Evolutionary conservation across 53 echinoderm and acorn worm species (phyloP).

Genomic region (Paracentrotus lividus): DNA sequence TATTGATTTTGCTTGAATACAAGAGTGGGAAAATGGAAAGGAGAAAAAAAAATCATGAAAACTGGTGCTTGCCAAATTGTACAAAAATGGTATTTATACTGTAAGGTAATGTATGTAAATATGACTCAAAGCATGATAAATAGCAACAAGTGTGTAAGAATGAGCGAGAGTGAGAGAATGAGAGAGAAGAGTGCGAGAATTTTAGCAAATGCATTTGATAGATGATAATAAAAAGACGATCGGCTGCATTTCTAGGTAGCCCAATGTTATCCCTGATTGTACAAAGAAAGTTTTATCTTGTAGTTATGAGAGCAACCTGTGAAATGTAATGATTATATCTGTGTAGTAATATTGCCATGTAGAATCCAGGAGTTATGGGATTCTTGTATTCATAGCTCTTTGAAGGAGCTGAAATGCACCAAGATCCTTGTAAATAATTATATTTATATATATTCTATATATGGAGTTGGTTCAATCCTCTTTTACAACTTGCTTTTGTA

Average conservation of each 20-base stretch:
- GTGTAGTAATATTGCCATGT: slow-evolving; percentile 47
- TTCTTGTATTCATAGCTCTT: slow-evolving; percentile 36
- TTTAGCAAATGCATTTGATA: slow-evolving; percentile 24
- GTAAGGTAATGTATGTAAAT: slow-evolving; percentile 60
- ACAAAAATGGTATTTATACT: slow-evolving; percentile 67
- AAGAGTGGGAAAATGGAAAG: neutral
- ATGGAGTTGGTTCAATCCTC: slow-evolving; percentile 49
- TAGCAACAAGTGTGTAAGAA: slow-evolving; percentile 4
- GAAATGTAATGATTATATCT: slow-evolving; percentile 51
- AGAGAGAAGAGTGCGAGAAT: neutral
- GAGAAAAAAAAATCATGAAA: slow-evolving; percentile 33
- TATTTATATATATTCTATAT: slow-evolving; percentile 71
- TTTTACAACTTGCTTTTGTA: slow-evolving; percentile 38
- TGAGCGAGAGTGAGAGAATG: neutral
- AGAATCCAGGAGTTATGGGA: neutral
- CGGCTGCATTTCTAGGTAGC: slow-evolving; percentile 21
- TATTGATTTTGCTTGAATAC: slow-evolving; percentile 4
- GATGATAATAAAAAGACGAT: neutral
- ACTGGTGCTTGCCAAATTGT: slow-evolving; percentile 68
- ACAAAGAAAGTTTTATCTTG: slow-evolving; percentile 50
- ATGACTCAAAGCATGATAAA: neutral
- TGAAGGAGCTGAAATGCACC: slow-evolving; percentile 1
- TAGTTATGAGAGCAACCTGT: slow-evolving; percentile 10
- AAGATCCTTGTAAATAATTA: slow-evolving; percentile 62
- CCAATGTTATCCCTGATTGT: slow-evolving; percentile 19